Evolutionary conservation across 2,797 vertebrate genomes (phyloP).

Genomic region (Tragelaphus oryx): DNA sequence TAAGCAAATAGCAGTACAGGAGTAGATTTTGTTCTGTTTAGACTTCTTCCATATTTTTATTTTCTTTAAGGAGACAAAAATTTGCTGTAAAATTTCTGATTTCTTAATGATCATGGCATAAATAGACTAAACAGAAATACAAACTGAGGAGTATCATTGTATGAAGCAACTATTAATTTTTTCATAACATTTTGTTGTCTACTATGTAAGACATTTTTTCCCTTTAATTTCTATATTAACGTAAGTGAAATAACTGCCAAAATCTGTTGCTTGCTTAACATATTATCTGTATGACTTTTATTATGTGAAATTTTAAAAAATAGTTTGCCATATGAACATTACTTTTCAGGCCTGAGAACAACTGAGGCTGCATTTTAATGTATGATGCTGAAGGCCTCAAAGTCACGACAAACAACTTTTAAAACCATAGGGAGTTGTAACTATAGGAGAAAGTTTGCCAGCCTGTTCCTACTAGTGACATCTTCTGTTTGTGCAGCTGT

Average conservation of each 20-base stretch:
- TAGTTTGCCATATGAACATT: slow-evolving; percentile 7
- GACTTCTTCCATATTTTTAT: background rate
- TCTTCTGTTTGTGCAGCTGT: slow-evolving; percentile 89
- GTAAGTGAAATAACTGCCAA: slow-evolving; percentile 2
- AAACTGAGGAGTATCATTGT: background rate
- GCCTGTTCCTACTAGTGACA: slow-evolving; percentile 84
- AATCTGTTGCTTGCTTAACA: background rate
- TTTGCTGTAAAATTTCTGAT: slow-evolving; percentile 38
- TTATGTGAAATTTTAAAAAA: slow-evolving; percentile 63
- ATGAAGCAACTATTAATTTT: slow-evolving; percentile 15
- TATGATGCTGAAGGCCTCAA: slow-evolving; percentile 57
- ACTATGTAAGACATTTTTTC: background rate
- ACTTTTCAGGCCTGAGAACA: slow-evolving; percentile 36
- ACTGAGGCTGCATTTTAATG: slow-evolving; percentile 70
- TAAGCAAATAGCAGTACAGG: background rate
- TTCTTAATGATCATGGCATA: background rate
- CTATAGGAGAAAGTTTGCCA: slow-evolving; percentile 76
- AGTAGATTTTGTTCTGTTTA: background rate
- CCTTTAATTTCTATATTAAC: slow-evolving; percentile 9
- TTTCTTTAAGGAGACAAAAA: background rate
- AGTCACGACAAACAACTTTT: slow-evolving; percentile 72
- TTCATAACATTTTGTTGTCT: slow-evolving; percentile 12
- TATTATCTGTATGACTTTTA: slow-evolving; percentile 67
- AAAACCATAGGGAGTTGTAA: slow-evolving; percentile 71
- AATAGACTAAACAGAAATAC: slow-evolving; percentile 25